Conservation (phyloP, 2,888 invertebrate genomes). For the Ganaspis brasiliensis region DNA sequence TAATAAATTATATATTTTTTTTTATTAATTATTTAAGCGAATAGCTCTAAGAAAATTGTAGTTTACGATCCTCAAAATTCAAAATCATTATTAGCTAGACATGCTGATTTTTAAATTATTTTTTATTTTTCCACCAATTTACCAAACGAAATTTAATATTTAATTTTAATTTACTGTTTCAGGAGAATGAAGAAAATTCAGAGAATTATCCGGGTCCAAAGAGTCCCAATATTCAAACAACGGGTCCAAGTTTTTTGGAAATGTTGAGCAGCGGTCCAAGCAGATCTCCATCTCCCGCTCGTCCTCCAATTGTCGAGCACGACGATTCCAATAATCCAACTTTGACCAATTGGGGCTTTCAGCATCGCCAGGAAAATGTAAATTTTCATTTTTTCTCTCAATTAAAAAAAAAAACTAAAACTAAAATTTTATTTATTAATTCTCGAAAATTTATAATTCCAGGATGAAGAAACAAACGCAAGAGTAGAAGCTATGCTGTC, state of each 20-base stretch:
- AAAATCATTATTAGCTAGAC: too few relatives aligned
- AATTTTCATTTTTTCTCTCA: constrained; percentile 53
- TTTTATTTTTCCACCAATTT: too few relatives aligned
- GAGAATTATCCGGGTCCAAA: constrained; percentile 68
- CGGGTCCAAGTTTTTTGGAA: constrained; percentile 76
- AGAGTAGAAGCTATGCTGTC: constrained; percentile 82
- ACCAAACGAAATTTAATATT: too few relatives aligned
- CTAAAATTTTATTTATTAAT: too few relatives aligned
- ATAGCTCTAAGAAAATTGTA: too few relatives aligned
- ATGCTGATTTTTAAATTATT: background rate
- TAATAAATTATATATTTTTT: too few relatives aligned
- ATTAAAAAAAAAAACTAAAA: constrained; percentile 19
- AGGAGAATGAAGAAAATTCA: constrained; percentile 75
- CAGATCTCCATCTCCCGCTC: constrained; percentile 78
- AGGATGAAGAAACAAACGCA: constrained; percentile 74
- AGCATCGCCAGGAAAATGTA: constrained; percentile 72
- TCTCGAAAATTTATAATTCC: constrained; percentile 24
- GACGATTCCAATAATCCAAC: constrained; percentile 77
- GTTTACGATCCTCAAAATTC: too few relatives aligned
- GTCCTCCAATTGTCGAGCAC: constrained; percentile 72
- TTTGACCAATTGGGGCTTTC: constrained; percentile 77
- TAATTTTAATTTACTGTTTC: constrained; percentile 8
- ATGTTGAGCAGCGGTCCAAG: constrained; percentile 79
- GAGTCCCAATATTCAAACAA: constrained; percentile 60
- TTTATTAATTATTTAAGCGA: too few relatives aligned